phyloP scores from a whole-genome alignment of 1,140 invertebrate genomes.

The Drosophila lacteicornis region DNA sequence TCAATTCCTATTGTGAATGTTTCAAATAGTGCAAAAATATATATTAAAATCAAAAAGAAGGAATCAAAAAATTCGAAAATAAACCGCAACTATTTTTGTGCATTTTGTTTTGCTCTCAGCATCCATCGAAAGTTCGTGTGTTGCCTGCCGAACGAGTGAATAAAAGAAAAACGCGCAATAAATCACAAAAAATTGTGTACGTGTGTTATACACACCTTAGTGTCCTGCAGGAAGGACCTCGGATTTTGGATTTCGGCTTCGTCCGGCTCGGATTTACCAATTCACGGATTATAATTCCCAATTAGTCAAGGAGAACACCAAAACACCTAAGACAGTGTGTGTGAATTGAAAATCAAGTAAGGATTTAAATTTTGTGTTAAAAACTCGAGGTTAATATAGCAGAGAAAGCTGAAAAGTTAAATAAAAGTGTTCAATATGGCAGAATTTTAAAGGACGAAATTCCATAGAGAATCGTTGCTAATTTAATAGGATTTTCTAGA shows the following conservation, averaged over 20 bases:
- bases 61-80: slow-evolving; percentile 17
- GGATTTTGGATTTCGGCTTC: slow-evolving; percentile 22
- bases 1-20: slow-evolving; percentile 42
- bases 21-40: slow-evolving; percentile 17
- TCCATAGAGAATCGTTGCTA: too few species aligned
- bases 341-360: slow-evolving; percentile 36
- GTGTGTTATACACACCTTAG: slow-evolving; percentile 71
- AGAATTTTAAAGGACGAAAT: neutral
- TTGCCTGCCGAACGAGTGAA: slow-evolving; percentile 18
- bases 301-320: slow-evolving; percentile 11
- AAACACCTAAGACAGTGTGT: neutral
- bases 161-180: slow-evolving; percentile 27
- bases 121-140: slow-evolving; percentile 15
- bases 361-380: neutral
- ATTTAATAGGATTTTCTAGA: too few species aligned
- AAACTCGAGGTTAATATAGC: neutral
- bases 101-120: slow-evolving; percentile 42
- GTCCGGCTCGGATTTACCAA: slow-evolving; percentile 16
- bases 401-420: neutral
- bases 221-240: slow-evolving; percentile 67
- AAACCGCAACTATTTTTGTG: slow-evolving; percentile 38
- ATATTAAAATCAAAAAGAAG: slow-evolving; percentile 9
- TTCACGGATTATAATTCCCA: slow-evolving; percentile 54
- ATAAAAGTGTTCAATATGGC: neutral
- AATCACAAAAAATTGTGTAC: slow-evolving; percentile 53